Percentiles rank a stretch among this genome's conserved stretches.
Evolutionary conservation across 1,140 invertebrate species (phyloP).

Genomic region (Achatina immaculata): DNA sequence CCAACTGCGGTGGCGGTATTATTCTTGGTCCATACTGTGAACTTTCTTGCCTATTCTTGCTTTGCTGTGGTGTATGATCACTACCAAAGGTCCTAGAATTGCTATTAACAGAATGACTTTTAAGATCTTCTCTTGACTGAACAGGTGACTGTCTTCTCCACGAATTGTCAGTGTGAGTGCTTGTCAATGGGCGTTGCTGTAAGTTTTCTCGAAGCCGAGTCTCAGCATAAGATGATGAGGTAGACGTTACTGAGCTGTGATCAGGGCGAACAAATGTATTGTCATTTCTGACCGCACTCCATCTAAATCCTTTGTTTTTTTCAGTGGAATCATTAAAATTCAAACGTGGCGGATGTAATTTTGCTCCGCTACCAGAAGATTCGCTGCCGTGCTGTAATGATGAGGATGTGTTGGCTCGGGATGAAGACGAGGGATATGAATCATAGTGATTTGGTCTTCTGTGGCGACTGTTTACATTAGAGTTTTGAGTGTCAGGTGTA

Average conservation of each 20-base stretch:
- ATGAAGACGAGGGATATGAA: background rate
- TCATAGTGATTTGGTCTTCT: background rate
- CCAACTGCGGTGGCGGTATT: background rate
- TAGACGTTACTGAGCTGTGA: background rate
- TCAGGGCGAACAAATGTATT: background rate
- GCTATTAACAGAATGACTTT: background rate
- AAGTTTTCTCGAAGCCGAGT: background rate
- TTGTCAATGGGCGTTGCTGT: background rate
- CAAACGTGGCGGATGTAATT: background rate
- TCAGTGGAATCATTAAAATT: background rate
- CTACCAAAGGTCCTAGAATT: background rate
- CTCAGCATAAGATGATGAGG: background rate
- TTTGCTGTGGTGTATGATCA: background rate
- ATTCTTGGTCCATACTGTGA: background rate
- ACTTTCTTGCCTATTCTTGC: background rate
- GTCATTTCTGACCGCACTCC: background rate
- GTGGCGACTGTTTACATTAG: background rate
- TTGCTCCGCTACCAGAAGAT: background rate
- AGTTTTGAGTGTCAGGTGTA: background rate
- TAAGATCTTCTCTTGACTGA: background rate
- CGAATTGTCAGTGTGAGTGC: background rate
- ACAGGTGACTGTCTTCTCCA: background rate
- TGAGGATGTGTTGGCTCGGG: background rate
- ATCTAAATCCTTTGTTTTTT: background rate
- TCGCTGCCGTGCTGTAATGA: conserved; percentile 3